Evolutionary conservation across 1,140 invertebrate species (phyloP), one percentile per base, ranked within the genome.

Genomic region (Calycopis cecrops): DNA sequence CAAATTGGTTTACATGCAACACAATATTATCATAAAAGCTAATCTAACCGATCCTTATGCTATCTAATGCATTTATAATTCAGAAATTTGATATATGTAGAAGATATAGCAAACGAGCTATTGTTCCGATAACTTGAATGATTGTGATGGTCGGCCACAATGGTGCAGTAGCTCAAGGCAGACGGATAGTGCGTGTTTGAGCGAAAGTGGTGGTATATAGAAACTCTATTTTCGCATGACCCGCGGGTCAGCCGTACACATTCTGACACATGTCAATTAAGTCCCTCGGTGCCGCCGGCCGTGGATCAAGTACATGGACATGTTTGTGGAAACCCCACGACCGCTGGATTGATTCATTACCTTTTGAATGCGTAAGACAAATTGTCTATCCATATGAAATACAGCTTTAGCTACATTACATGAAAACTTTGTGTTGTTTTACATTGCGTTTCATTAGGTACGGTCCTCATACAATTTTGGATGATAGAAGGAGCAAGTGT

Each of bases 261-360:
- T 76, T 80, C 79, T 87, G 79, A 83, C 79, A 85, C 75, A 83
- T 82, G 83, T 87, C 81, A 87, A 87, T 85, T 85, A 86, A 78
- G 75, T 70, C 64, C 65, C 72, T 76, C 73, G 49, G 68, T 70
- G 76, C 74, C 74, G 70, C 72, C 59, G 74, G 74, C 62, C 69
- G 71, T 66, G 63, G 78, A 84, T 84, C 78, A 73, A 85, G 79
- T 73, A 72, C 79, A 78, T 76, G 71, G 75, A 84, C 79, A 83
- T 81, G 76, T 82, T 83, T 86, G 74, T 81, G 73, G 76, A 80
- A 79, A 82, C 74, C 65, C 67, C 71, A 69, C 65, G 64, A 66
- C 69, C 66, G 44, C 50, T 18, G 62, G 82, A 84, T 78, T 86
- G 83, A 86, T 86, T 86, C 79, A 86, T 82, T 80, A 73, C 73